Evolutionary conservation across 2,113 vertebrate genomes (phyloP).

Genomic region (Datnioides undecimradiatus): DNA sequence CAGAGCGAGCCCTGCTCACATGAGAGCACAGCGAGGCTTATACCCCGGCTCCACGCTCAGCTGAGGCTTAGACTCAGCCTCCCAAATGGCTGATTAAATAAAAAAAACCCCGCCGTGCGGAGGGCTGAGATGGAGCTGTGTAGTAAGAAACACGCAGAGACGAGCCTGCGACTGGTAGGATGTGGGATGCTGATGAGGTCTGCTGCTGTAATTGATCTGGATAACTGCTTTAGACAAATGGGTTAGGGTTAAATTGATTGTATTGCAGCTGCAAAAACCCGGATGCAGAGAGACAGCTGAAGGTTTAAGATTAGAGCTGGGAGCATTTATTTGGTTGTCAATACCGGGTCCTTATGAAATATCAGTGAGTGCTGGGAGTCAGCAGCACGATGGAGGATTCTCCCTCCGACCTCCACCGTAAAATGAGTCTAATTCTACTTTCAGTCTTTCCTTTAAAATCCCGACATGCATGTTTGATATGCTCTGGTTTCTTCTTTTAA

Average conservation of each 20-base stretch:
- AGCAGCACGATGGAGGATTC: not conserved
- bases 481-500: too few relatives aligned
- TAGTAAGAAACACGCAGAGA: slow-evolving; percentile 32
- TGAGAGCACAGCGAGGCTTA: slow-evolving; percentile 46
- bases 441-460: slow-evolving; percentile 1
- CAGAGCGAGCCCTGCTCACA: slow-evolving; percentile 39
- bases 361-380: slow-evolving; percentile 22
- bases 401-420: not conserved
- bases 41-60: slow-evolving; percentile 46
- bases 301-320: slow-evolving; percentile 31
- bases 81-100: slow-evolving; percentile 61
- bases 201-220: slow-evolving; percentile 63
- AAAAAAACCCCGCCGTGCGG: slow-evolving; percentile 45
- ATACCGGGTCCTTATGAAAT: slow-evolving; percentile 25
- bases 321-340: slow-evolving; percentile 42
- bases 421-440: not conserved
- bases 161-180: slow-evolving; percentile 21
- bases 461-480: not conserved
- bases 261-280: slow-evolving; percentile 5
- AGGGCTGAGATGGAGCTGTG: slow-evolving; percentile 31
- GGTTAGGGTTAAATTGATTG: slow-evolving; percentile 62
- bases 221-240: slow-evolving; percentile 64
- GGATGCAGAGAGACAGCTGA: slow-evolving; percentile 33
- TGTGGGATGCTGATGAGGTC: slow-evolving; percentile 62
- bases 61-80: slow-evolving; percentile 54